These are phyloP conservation scores for Amphibalanus amphitrite DNA, from an alignment of 1,140 invertebrate genomes.

Conservation along the genomic window DNA sequence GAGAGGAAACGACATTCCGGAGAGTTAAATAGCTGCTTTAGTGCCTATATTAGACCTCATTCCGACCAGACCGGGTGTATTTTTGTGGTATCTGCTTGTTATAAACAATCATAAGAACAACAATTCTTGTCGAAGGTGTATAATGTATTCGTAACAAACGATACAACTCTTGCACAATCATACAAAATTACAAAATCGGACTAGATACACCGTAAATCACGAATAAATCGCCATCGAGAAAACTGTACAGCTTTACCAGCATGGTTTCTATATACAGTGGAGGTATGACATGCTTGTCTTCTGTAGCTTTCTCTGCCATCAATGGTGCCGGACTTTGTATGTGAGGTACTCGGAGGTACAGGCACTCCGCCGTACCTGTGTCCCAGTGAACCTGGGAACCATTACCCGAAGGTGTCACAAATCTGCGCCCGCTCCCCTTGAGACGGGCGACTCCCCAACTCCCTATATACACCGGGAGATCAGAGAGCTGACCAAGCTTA, in stretches of 20 bases:
- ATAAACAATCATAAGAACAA: neutral
- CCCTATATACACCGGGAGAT: neutral
- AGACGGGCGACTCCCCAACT: neutral
- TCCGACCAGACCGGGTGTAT: too few species aligned
- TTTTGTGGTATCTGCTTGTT: too few species aligned
- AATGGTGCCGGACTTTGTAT: too few species aligned
- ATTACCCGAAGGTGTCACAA: too few species aligned
- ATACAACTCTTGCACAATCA: constrained; percentile 1
- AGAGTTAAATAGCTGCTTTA: too few species aligned
- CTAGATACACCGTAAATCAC: neutral
- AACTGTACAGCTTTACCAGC: neutral
- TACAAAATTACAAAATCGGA: constrained; percentile 2
- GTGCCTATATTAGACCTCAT: too few species aligned
- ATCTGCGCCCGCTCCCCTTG: too few species aligned
- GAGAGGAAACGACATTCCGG: too few species aligned
- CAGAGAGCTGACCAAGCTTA: neutral
- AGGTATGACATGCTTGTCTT: neutral
- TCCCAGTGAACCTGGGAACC: too few species aligned
- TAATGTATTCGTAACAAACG: neutral
- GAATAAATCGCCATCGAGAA: neutral
- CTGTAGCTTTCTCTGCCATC: neutral
- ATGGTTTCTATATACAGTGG: neutral
- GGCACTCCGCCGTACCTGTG: too few species aligned
- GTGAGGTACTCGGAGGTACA: too few species aligned
- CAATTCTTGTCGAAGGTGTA: neutral